Conservation (phyloP, 2,113 vertebrate genomes). For the Rattus rattus region DNA sequence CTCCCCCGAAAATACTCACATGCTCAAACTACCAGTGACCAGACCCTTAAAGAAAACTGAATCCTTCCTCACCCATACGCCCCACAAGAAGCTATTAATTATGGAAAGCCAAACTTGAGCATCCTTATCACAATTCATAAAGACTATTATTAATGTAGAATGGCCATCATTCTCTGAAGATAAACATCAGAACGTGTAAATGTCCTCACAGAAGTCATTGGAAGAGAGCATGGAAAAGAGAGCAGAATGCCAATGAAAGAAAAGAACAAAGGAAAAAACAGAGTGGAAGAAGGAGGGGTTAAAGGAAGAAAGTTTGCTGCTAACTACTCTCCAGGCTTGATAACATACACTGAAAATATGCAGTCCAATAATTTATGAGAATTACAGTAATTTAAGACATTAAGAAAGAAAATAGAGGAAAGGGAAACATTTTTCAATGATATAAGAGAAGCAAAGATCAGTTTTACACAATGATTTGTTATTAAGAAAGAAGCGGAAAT, state of each 20-base stretch:
- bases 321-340: not conserved
- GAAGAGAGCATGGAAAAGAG: not conserved
- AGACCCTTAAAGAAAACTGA: not conserved
- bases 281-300: too few species aligned
- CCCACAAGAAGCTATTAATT: not conserved
- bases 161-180: not conserved
- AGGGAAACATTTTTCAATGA: not conserved
- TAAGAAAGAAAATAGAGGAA: not conserved
- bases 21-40: not conserved
- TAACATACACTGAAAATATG: not conserved
- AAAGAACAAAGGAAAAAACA: not conserved
- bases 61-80: not conserved
- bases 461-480: not conserved
- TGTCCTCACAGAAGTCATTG: not conserved
- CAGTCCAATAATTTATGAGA: not conserved
- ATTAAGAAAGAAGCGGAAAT: not conserved
- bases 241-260: not conserved
- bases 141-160: not conserved
- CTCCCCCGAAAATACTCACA: too few species aligned
- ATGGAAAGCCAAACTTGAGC: fast-evolving
- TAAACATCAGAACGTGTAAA: not conserved
- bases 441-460: not conserved
- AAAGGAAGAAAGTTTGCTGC: not conserved
- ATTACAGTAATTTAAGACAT: not conserved
- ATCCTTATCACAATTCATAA: not conserved